Conservation (phyloP, 1,140 invertebrate species). For the Lithobius niger region DNA sequence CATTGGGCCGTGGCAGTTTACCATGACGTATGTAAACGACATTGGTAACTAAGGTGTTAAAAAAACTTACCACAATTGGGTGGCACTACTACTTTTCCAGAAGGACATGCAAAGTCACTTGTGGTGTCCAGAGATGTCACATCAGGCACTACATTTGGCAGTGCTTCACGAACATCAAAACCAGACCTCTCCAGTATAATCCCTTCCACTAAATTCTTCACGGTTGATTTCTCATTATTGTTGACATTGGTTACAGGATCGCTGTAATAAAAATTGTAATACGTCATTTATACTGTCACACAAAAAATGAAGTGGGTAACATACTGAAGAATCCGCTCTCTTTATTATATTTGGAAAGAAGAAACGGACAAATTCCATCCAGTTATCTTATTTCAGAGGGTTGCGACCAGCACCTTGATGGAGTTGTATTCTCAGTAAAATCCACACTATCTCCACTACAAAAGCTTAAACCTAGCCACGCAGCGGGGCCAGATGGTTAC, state of each 20-base stretch:
- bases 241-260: constrained; percentile 77
- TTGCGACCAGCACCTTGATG: too few relatives aligned
- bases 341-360: too few relatives aligned
- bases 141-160: constrained; percentile 87
- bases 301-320: neutral
- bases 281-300: neutral
- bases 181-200: constrained; percentile 82
- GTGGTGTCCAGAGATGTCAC: constrained; percentile 68
- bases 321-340: too few relatives aligned
- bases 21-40: too few relatives aligned
- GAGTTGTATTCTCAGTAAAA: too few relatives aligned
- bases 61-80: constrained; percentile 62
- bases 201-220: constrained; percentile 66
- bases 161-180: constrained; percentile 79
- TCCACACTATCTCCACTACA: too few relatives aligned
- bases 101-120: constrained; percentile 83
- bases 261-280: constrained; percentile 36
- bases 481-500: too few relatives aligned
- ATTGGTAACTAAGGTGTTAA: constrained; percentile 5
- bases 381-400: too few relatives aligned
- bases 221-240: constrained; percentile 68
- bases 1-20: too few relatives aligned
- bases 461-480: too few relatives aligned
- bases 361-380: too few relatives aligned
- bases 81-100: constrained; percentile 81